Evolutionary conservation across 2,113 vertebrate genomes (phyloP).

Genomic region (Trachemys scripta): DNA sequence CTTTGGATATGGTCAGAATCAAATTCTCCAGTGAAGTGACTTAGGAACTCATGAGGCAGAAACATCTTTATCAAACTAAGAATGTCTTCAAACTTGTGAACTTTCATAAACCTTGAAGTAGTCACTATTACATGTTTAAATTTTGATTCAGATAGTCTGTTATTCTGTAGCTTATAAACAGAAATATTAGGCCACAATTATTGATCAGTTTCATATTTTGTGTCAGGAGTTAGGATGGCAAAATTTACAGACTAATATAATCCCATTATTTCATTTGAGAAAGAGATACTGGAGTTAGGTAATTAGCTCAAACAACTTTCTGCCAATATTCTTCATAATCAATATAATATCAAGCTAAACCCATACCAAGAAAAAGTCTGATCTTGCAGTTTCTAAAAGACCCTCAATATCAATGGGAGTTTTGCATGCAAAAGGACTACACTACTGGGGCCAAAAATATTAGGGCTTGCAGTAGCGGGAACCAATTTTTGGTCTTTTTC

Average conservation of each 20-base stretch:
- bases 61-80: neutral
- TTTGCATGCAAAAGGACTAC: no score
- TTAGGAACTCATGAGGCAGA: neutral
- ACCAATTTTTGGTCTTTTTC: neutral
- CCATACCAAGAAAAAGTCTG: neutral
- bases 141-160: neutral
- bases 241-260: fast-evolving
- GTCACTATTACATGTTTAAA: fast-evolving
- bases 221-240: neutral
- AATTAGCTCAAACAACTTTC: neutral
- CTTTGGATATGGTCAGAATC: neutral
- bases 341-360: fast-evolving
- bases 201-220: neutral
- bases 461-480: fast-evolving
- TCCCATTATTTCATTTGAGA: fast-evolving
- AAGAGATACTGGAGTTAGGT: neutral
- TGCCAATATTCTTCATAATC: neutral
- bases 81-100: neutral
- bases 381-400: neutral
- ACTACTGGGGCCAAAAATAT: neutral
- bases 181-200: no score
- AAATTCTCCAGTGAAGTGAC: neutral
- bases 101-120: fast-evolving
- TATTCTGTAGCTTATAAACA: neutral
- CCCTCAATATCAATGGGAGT: neutral